Evolutionary conservation across 2,113 vertebrate genomes (phyloP), one percentile per base, ranked within the genome.

Genomic region (Cebus imitator): DNA sequence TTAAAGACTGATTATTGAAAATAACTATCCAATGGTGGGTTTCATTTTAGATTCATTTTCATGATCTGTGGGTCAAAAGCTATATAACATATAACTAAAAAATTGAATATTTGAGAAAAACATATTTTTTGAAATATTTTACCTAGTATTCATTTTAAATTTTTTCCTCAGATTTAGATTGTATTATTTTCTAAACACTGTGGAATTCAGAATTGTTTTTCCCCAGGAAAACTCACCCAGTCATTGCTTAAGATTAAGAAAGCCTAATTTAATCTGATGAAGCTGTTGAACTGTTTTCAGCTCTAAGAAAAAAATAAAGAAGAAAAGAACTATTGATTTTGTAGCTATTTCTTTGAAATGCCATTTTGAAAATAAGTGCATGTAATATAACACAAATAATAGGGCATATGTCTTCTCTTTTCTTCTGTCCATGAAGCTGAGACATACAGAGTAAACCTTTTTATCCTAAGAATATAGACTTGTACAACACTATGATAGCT

Each of bases 271-370:
- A 87, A n/a, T 43, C 2, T 72, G 20, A 43, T 64, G 72, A 97
- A 64, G 32, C 57, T 5, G 21, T n/a, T 25, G 58, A 83, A 96
- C 45, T 82, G 21, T 1, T 81, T 93, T 97, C 10, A 13, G 17
- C 45, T 87, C 61, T 73, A 80, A 95, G 43, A 58, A 8, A 76
- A 3, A 40, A 66, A n/a, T 17, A 68, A 14, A 8, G 5, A 84
- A 95, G 10, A 2, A 96, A 90, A 83, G 37, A 21, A 14, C 3
- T 70, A 85, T 94, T 57, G 64, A 73, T 91, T 95, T 88, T 76
- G 13, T 81, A 37, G 80, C 12, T 96, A 35, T 78, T 20, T 82
- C 2, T 97, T 95, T 97, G 48, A 92, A 97, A 96, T 93, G 10
- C 30, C 61, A 21, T 86, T 94, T 97, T 93, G 58, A 68, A 86